These are phyloP conservation scores for Dermatemys mawii DNA, from an alignment of 2,113 vertebrate genomes.

Conservation along the genomic window DNA sequence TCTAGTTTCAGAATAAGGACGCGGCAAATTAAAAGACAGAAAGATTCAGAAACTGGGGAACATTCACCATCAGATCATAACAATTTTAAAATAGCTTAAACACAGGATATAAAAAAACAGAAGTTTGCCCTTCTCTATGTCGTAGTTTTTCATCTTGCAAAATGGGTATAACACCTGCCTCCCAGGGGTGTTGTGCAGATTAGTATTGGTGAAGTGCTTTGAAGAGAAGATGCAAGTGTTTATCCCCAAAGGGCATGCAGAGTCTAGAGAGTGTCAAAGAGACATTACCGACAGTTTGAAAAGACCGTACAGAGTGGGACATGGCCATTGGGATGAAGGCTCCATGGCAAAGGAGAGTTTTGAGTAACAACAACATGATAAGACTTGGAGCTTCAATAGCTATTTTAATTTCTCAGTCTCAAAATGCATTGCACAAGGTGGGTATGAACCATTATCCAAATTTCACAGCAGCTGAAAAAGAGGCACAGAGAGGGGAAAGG, in stretches of 20 bases:
- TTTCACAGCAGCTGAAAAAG: background rate
- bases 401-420: background rate
- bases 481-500: background rate
- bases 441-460: background rate
- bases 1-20: background rate
- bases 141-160: background rate
- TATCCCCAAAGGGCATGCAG: background rate
- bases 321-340: background rate
- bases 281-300: background rate
- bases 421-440: background rate
- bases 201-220: background rate
- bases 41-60: background rate
- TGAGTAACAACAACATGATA: background rate
- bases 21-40: background rate
- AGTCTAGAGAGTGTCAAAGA: background rate
- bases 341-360: background rate
- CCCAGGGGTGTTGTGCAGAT: background rate
- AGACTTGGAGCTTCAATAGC: background rate
- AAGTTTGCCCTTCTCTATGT: background rate
- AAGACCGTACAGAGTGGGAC: background rate
- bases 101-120: background rate
- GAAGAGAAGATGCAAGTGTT: background rate
- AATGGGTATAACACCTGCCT: background rate
- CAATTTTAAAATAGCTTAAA: background rate
- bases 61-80: background rate